phyloP scores from a whole-genome alignment of 2,113 vertebrate genomes.

The Natator depressus region DNA sequence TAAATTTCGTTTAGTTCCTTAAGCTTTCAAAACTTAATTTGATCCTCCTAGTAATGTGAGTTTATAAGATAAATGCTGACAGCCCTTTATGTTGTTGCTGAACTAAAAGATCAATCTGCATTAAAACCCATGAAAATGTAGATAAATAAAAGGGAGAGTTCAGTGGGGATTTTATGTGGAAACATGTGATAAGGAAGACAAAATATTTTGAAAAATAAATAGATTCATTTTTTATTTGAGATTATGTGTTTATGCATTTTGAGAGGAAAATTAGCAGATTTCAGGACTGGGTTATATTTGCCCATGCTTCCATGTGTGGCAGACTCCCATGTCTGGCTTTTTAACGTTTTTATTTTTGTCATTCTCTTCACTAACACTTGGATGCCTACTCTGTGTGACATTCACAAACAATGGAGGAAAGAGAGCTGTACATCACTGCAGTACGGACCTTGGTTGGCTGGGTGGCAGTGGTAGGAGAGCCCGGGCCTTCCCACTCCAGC shows the following conservation, averaged over 20 bases:
- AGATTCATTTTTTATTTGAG: background rate
- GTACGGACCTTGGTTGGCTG: too few relatives aligned
- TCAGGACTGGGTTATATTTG: background rate
- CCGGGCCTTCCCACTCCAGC: too few relatives aligned
- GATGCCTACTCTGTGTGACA: accelerated
- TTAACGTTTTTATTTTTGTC: accelerated
- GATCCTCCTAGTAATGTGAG: background rate
- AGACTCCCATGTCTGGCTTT: background rate
- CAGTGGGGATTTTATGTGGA: accelerated
- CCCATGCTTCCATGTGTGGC: background rate
- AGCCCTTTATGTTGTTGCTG: background rate
- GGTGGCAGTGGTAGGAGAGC: too few relatives aligned
- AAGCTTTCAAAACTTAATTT: background rate
- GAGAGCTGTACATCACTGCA: too few relatives aligned
- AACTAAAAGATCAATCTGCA: background rate
- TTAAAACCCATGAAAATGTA: background rate
- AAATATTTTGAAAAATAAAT: background rate
- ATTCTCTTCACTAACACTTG: background rate
- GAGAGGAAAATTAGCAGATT: background rate
- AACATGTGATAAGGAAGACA: accelerated
- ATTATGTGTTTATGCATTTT: accelerated
- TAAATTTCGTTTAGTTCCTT: background rate
- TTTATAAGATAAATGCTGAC: background rate
- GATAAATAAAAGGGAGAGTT: background rate
- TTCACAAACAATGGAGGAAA: background rate